Base-by-base conservation (phyloP, 2,888 invertebrate species). In the Melanargia galathea region DNA sequence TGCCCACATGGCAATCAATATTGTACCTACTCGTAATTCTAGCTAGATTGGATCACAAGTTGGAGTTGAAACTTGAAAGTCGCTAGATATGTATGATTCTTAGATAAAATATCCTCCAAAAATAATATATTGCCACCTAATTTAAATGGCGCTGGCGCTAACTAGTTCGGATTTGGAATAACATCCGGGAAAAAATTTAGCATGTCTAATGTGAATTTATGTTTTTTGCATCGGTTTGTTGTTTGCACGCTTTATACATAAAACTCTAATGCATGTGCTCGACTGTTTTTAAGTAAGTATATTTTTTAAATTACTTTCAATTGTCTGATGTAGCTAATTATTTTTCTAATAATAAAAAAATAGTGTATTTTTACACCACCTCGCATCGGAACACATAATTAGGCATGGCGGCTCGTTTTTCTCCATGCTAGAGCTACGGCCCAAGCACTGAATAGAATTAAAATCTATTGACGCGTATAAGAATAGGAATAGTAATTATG, bases 131-230 rank as follows among this genome's bases (percentile, higher is more conserved):
- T 75, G 74, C 74, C 71, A 75, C 73, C 74, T 75, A 76, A 79
- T 82, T 82, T 77, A 73, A 79, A 78, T 75, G 83, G 81, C 80
- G 82, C 78, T 75, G 75, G 73, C 75, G 75, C 73, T 75, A 77
- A 79, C 80, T 70, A 63, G 73, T 72, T 67, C 68, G 63, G 57
- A 70, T 64, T 80, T 68, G 73, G 48, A 71, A 67, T 73, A 70
- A 81, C 73, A 73, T 73, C 73, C 74, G 73, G 73, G 75, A 74
- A 75, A 73, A 67, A 63, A 33, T 26, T 54, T 54, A 18, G 8
- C 2, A 38, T 38, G 1, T 16, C 4, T 22, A 20, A 11, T 45
- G 13, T 11, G 45, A 22, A 45, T 13, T n/a, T n/a, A 18, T 26
- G n/a, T 38, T 13, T 26, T 35, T 54, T 43, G 24, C 18, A 43